Evolutionary conservation across 2,113 vertebrate genomes (phyloP), one percentile per base, ranked within the genome.

Genomic region (Centropristis striata): DNA sequence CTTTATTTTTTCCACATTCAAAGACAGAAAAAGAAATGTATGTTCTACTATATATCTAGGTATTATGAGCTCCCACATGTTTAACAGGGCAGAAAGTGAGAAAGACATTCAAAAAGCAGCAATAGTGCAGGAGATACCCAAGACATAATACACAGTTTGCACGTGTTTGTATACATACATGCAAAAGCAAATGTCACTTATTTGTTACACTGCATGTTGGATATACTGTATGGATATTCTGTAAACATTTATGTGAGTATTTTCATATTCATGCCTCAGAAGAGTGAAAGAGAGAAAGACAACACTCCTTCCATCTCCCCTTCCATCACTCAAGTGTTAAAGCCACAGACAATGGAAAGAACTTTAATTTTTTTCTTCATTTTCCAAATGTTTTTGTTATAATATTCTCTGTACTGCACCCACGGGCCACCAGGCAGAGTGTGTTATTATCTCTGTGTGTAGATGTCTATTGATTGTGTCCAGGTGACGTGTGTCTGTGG

Each of bases 81-180:
- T 60, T 11, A 57, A 42, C 18, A 53, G 55, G 36, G 28, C 21
- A 53, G 13, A 65, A 49, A 75, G 32, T 27, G 2, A 49, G 15
- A 21, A n/a, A 54, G 11, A 54, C 59, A 70, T 41, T 49, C 1
- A 39, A 39, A n/a, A 81, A 70, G 59, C 37, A 83, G 59, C 65
- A 57, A 68, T 13, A 13, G 44, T 60, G 51, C 1, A 0, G 12
- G 37, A 68, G 65, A 83, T 36, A 59, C 21, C 23, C 0, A 6
- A 32, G 47, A 47, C 66, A 72, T 57, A 61, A 57, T 9, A 60
- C 28, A 67, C 13, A 55, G 23, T 55, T 59, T 47, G 51, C 23
- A 61, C 0, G 5, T 5, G 13, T 58, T 58, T 74, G 60, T 78
- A 42, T 80, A 68, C 47, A 78, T 59, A 75, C 64, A 80, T 61